phyloP scores from a whole-genome alignment of 2,888 invertebrate genomes.

The Acleris emargana region DNA sequence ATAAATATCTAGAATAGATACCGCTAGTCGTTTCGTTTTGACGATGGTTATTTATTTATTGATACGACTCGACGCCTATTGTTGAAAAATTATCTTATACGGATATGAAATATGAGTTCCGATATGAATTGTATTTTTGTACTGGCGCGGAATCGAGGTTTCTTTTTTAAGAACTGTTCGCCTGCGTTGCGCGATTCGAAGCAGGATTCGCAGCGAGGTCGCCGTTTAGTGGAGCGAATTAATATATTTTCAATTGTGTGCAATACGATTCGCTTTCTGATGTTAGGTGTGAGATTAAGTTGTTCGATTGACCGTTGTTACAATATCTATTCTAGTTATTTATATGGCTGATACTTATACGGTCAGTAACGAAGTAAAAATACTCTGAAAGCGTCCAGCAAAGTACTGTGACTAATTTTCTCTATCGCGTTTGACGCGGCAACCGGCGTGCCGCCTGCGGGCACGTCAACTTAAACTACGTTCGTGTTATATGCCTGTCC shows the following conservation, averaged over 20 bases:
- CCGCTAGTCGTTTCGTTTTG: constrained; percentile 26
- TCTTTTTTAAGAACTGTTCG: too few relatives aligned
- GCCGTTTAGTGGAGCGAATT: too few relatives aligned
- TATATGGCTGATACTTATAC: constrained; percentile 13
- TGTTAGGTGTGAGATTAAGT: neutral
- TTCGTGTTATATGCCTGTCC: neutral
- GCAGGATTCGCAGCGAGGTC: too few relatives aligned
- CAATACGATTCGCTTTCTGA: too few relatives aligned
- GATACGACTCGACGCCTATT: neutral
- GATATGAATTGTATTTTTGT: too few relatives aligned
- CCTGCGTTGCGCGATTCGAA: too few relatives aligned
- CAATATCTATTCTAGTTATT: constrained; percentile 30
- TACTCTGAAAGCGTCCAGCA: neutral
- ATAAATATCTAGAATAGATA: constrained; percentile 33
- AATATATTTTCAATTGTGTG: too few relatives aligned
- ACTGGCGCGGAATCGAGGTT: too few relatives aligned
- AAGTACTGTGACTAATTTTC: neutral
- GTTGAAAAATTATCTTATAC: neutral
- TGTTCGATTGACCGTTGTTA: neutral
- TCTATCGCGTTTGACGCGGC: neutral
- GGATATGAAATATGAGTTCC: neutral
- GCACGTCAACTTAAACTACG: neutral
- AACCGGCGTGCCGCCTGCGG: neutral
- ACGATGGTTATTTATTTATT: neutral
- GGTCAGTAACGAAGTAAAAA: neutral